Evolutionary conservation across 2,797 vertebrate genomes (phyloP), one percentile per base, ranked within the genome.

Genomic region (Sebastes steindachneri): DNA sequence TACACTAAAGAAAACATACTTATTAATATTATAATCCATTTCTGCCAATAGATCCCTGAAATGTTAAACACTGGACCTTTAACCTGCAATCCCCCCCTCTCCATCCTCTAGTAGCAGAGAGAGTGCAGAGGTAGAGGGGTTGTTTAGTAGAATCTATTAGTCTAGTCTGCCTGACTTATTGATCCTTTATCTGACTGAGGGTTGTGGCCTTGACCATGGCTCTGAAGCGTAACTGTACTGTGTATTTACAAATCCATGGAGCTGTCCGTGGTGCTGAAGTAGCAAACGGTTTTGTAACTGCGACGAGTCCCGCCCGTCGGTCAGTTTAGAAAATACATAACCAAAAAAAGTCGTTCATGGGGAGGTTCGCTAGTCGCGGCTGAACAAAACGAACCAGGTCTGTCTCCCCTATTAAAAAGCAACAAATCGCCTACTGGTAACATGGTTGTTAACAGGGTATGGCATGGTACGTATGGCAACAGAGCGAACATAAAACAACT

Each of bases 271-370:
- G 48, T 53, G 48, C 48, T 53, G 48, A 53, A 53, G n/a, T 53
- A 21, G 48, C 19, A 53, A n/a, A 53, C 19, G 3, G 8, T 21
- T 53, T 53, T 53, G n/a, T 21, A 53, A 53, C 9, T n/a, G 19
- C 2, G 9, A 19, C 17, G 7, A 1, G 45, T 48, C 19, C 48
- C n/a, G 48, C 9, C 48, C 9, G 0, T 53, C 19, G 0, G 48
- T 21, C 48, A 53, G 9, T 53, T 53, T 53, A 53, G n/a, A 53
- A 53, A 53, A 53, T 53, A 21, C 19, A 53, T 17, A 53, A 53
- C 19, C n/a, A 21, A 53, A 19, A 48, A 9, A 48, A 19, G 15
- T 48, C 1, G 7, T 19, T 19, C 45, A 48, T 48, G 45, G 17
- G 7, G 45, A 19, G 17, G 45, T 48, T 48, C 1, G 17, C 45